Evolutionary conservation across 2,113 vertebrate species (phyloP).

Genomic region (Cyanocitta stelleri): DNA sequence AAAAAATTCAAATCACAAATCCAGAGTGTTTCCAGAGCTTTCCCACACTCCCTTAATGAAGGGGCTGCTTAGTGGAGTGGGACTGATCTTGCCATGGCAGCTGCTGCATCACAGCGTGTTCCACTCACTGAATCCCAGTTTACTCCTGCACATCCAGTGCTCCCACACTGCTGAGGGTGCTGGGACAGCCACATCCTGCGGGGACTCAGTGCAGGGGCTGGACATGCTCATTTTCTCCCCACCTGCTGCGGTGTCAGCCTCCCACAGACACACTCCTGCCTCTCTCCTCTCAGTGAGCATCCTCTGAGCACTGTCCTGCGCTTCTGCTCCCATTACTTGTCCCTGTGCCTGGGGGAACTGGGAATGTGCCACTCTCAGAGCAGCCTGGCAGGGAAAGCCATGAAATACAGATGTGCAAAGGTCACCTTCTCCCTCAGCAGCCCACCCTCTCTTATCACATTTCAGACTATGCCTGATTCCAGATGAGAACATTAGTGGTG

Average conservation of each 20-base stretch:
- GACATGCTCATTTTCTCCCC: neutral
- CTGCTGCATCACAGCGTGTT: neutral
- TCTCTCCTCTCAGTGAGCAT: neutral
- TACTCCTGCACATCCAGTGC: neutral
- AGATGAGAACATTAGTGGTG: neutral
- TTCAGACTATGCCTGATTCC: neutral
- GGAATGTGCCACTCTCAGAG: neutral
- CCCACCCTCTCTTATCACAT: fast-evolving
- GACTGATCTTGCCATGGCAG: neutral
- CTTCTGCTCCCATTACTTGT: neutral
- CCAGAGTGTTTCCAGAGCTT: neutral
- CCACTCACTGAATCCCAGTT: fast-evolving
- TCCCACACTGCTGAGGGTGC: neutral
- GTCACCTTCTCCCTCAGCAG: neutral
- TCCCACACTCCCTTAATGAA: neutral
- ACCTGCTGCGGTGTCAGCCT: neutral
- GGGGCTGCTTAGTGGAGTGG: neutral
- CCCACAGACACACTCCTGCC: neutral
- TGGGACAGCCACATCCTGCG: neutral
- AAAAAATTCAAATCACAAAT: neutral
- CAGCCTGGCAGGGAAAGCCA: neutral
- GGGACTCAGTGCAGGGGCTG: neutral
- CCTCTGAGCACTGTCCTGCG: neutral
- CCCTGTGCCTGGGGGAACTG: neutral
- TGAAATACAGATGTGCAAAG: neutral